Evolutionary conservation across 2,113 vertebrate species (phyloP), one percentile per base, ranked within the genome.

Genomic region (Apteryx mantelli): DNA sequence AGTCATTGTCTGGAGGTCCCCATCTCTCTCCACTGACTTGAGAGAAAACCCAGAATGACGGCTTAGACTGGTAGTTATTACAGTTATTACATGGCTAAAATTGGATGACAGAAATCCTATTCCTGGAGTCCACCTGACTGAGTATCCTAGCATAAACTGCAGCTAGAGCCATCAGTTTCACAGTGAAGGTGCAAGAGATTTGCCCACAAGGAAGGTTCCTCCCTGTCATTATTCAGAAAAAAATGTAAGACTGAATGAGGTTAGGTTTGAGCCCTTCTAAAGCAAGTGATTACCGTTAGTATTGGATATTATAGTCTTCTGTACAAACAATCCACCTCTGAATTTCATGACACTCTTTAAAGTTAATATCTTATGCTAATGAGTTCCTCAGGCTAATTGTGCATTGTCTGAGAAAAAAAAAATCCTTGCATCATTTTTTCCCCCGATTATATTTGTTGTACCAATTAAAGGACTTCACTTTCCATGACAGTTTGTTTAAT

Each of bases 361-460:
- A 92, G 91, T 91, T 91, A 87, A 46, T 89, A 82, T 78, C 46
- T 81, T 89, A 92, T 86, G 68, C 19, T 85, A 95, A 96, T 92
- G 63, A 81, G 74, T 80, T 95, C 81, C 84, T 91, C 58, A 34
- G 58, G 82, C 78, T 95, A 94, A 91, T 30, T 77, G 46, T n/a
- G 55, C 75, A 70, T 91, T 92, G 75, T 89, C 88, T 89, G 40
- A 83, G 42, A 64, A 89, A 92, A 66, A 93, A 46, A 84, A 69
- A 25, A 34, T 82, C 44, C n/a, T 70, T 68, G 44, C 40, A 68
- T 60, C 4, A 58, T 76, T 92, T 95, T 48, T 86, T 94, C 69
- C 32, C 12, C 77, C 80, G 70, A 80, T 83, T 89, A 77, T 70
- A 85, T 96, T 88, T 80, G 66, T 70, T 89, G 82, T 48, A 40